These are phyloP conservation scores for Ruditapes philippinarum DNA, from an alignment of 1,140 invertebrate genomes.

Conservation along the genomic window DNA sequence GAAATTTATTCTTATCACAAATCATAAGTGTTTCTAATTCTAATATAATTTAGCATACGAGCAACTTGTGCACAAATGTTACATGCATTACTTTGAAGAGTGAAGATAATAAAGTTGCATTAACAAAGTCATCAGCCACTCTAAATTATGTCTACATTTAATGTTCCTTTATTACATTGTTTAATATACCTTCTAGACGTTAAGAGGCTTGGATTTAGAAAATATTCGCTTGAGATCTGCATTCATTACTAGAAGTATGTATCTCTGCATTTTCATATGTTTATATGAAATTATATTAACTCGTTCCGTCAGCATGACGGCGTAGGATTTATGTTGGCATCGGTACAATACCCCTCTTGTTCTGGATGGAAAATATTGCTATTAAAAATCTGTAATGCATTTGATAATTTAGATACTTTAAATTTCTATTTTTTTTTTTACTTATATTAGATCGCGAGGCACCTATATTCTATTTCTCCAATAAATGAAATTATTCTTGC, in stretches of 20 bases:
- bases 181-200: not conserved
- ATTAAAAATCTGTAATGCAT: too few relatives aligned
- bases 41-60: too few relatives aligned
- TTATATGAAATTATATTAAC: not conserved
- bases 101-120: not conserved
- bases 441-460: too few relatives aligned
- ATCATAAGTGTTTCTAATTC: too few relatives aligned
- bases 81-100: not conserved
- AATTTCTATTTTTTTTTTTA: too few relatives aligned
- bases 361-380: too few relatives aligned
- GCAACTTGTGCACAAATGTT: too few relatives aligned
- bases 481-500: too few relatives aligned
- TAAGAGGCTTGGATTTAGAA: constrained; percentile 11
- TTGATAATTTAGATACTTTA: too few relatives aligned
- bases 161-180: not conserved
- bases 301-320: not conserved
- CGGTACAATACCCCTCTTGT: not conserved
- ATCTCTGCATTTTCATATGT: not conserved
- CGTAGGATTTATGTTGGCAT: not conserved
- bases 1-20: too few relatives aligned
- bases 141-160: not conserved
- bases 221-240: not conserved
- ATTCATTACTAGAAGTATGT: not conserved
- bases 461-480: too few relatives aligned
- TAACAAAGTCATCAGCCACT: not conserved